Percentiles rank a stretch among this genome's conserved stretches.
Conservation (phyloP, 2,888 invertebrate species). For the Bruchidius siliquastri region DNA sequence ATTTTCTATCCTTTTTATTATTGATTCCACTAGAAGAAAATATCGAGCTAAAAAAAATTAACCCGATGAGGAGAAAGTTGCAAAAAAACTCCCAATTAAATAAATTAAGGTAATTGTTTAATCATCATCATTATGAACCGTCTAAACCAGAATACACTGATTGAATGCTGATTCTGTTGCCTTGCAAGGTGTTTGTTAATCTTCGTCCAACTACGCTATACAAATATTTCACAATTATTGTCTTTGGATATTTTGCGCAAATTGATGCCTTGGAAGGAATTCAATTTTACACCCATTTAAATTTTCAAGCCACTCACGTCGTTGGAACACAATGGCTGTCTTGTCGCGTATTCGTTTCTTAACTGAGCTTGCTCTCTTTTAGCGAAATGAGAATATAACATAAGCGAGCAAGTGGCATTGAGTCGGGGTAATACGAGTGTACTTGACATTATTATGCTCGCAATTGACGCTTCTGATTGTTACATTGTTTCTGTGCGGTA, state of each 20-base stretch:
- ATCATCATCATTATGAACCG: too few relatives aligned
- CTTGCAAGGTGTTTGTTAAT: background rate
- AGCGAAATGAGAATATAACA: background rate
- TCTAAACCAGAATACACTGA: too few relatives aligned
- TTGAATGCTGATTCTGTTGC: background rate
- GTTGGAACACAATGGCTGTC: background rate
- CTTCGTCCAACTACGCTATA: background rate
- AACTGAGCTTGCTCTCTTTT: background rate
- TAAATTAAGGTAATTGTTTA: too few relatives aligned
- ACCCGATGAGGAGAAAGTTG: too few relatives aligned
- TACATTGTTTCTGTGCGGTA: too few relatives aligned
- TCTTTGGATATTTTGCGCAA: background rate
- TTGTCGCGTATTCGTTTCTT: background rate
- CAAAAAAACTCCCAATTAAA: too few relatives aligned
- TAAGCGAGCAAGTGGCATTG: background rate
- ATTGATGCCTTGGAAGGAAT: background rate
- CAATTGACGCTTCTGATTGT: too few relatives aligned
- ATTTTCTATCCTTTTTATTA: too few relatives aligned
- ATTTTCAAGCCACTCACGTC: background rate
- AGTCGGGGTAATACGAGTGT: background rate
- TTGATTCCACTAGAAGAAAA: too few relatives aligned
- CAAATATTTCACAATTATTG: background rate
- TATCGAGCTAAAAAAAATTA: too few relatives aligned
- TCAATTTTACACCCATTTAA: background rate
- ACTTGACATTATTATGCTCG: background rate